These are phyloP conservation scores for Danio aesculapii DNA, from an alignment of 2,797 vertebrate species.

Conservation along the genomic window DNA sequence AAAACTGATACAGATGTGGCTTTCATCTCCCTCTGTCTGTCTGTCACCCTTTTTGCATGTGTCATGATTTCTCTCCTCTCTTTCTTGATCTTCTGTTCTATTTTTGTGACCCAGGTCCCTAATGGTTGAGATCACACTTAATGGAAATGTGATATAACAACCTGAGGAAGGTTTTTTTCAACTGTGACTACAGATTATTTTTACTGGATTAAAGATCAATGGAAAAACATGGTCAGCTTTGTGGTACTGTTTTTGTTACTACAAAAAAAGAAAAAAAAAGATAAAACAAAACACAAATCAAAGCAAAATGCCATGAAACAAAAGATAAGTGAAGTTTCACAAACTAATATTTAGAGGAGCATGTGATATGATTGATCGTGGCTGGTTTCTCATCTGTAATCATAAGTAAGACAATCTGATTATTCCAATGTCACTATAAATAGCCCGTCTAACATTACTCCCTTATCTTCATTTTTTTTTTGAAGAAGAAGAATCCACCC, in stretches of 20 bases:
- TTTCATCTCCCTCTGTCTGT: conserved; percentile 21
- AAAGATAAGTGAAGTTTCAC: not conserved
- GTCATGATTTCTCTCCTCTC: conserved; percentile 31
- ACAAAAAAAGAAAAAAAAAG: not conserved
- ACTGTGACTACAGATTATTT: not conserved
- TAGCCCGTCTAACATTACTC: too few species aligned
- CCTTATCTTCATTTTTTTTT: too few species aligned
- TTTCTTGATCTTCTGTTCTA: conserved; percentile 5
- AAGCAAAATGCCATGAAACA: not conserved
- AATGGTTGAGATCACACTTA: conserved; percentile 5
- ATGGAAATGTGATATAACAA: conserved; percentile 20
- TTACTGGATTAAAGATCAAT: not conserved
- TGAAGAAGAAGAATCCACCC: too few species aligned
- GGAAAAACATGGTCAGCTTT: not conserved
- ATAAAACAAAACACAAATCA: not conserved
- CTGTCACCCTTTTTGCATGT: conserved; percentile 35
- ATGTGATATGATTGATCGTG: too few species aligned
- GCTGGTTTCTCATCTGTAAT: too few species aligned
- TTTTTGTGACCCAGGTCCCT: conserved; percentile 4
- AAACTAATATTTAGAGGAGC: too few species aligned
- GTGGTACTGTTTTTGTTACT: not conserved
- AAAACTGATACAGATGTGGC: conserved; percentile 29
- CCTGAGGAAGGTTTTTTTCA: not conserved
- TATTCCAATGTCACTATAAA: too few species aligned
- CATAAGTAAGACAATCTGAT: not conserved